These are phyloP conservation scores for Pristionchus mayeri DNA, from an alignment of 2,888 invertebrate species.

Conservation along the genomic window DNA sequence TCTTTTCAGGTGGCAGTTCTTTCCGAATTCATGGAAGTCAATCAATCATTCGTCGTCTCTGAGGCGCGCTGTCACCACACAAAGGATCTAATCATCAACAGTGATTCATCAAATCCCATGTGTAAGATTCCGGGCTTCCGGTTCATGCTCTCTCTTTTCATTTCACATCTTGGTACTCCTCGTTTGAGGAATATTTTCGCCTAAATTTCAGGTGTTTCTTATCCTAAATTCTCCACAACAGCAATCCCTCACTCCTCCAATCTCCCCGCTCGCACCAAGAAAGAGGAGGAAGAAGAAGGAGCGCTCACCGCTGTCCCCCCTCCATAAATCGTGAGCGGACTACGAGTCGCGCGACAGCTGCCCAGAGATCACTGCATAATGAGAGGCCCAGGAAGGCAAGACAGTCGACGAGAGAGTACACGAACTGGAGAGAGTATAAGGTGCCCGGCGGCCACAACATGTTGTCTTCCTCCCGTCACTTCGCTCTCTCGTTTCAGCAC, in stretches of 20 bases:
- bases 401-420: neutral
- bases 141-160: too few species aligned
- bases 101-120: too few species aligned
- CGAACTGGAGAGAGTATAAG: conserved; percentile 2
- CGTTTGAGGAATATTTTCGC: too few species aligned
- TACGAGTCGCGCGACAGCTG: conserved; percentile 22
- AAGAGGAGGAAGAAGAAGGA: too few species aligned
- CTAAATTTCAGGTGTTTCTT: too few species aligned
- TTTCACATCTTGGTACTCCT: too few species aligned
- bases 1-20: neutral
- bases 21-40: neutral
- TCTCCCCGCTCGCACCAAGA: neutral
- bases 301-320: neutral
- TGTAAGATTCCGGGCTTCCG: too few species aligned
- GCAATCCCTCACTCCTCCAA: neutral
- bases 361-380: neutral
- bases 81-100: too few species aligned
- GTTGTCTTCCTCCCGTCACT: neutral
- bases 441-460: conserved; percentile 29
- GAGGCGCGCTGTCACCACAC: neutral
- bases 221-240: too few species aligned
- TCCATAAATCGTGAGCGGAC: conserved; percentile 14
- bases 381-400: neutral
- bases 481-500: neutral
- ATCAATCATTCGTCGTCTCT: neutral